These are phyloP conservation scores for Magallana angulata DNA, from an alignment of 1,140 invertebrate species.

Conservation along the genomic window DNA sequence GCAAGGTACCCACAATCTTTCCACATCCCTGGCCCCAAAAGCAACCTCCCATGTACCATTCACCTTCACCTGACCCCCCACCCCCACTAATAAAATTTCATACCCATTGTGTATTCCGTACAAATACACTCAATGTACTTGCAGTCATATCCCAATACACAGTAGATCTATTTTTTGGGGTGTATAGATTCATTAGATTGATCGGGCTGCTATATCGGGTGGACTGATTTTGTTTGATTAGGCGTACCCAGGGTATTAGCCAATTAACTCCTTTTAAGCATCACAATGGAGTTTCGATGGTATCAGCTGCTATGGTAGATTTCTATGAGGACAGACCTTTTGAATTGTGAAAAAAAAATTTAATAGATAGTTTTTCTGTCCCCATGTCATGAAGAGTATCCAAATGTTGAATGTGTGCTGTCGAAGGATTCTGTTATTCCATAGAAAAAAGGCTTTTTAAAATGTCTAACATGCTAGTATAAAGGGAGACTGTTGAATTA, in stretches of 20 bases:
- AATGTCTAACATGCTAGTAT: neutral
- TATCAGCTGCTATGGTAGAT: neutral
- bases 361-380: neutral
- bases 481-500: neutral
- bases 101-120: no score
- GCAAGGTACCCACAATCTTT: no score
- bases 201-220: constrained; percentile 10
- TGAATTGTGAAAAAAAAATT: neutral
- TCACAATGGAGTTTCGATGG: neutral
- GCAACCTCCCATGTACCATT: no score
- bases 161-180: neutral
- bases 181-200: neutral
- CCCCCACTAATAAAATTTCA: no score
- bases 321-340: neutral
- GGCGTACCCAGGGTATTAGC: neutral
- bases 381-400: neutral
- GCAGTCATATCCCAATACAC: neutral
- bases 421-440: neutral
- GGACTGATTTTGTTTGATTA: constrained; percentile 14
- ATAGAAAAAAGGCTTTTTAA: constrained; percentile 4
- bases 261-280: constrained; percentile 21
- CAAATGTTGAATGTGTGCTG: neutral
- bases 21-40: no score
- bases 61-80: no score
- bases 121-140: neutral